phyloP scores from a whole-genome alignment of 2,113 vertebrate species.

The Pteruthius melanotis region DNA sequence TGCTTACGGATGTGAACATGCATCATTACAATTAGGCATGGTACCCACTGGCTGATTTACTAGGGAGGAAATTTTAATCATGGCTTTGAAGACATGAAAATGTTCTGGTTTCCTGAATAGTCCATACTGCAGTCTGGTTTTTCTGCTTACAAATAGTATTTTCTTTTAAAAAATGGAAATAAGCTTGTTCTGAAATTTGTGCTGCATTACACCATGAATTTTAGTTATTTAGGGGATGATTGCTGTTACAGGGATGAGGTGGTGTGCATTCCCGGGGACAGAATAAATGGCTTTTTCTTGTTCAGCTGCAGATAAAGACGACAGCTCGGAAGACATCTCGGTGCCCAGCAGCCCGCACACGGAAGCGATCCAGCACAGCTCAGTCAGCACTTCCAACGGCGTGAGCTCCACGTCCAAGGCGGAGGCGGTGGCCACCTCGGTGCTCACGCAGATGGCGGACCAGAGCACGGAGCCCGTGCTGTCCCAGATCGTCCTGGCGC shows the following conservation, averaged over 20 bases:
- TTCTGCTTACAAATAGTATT: background rate
- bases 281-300: background rate
- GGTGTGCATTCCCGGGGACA: background rate
- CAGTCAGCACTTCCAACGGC: slow-evolving; percentile 96
- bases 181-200: background rate
- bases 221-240: background rate
- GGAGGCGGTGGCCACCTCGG: slow-evolving; percentile 77
- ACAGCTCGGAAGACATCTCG: slow-evolving; percentile 93
- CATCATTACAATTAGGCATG: slow-evolving; percentile 84
- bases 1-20: slow-evolving; percentile 78
- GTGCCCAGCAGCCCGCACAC: slow-evolving; percentile 91
- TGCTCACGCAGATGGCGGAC: slow-evolving; percentile 82
- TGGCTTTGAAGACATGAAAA: slow-evolving; percentile 1
- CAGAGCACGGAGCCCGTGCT: slow-evolving; percentile 88
- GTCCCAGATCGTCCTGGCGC: slow-evolving; percentile 75
- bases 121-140: background rate
- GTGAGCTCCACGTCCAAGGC: slow-evolving; percentile 87
- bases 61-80: slow-evolving; percentile 75
- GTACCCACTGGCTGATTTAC: slow-evolving; percentile 79
- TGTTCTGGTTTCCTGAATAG: background rate
- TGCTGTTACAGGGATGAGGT: background rate
- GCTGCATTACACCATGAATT: background rate
- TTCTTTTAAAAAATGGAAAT: background rate
- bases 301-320: slow-evolving; percentile 90
- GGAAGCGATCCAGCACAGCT: slow-evolving; percentile 97